phyloP scores from a whole-genome alignment of 2,888 invertebrate genomes.

The Leucoma salicis region DNA sequence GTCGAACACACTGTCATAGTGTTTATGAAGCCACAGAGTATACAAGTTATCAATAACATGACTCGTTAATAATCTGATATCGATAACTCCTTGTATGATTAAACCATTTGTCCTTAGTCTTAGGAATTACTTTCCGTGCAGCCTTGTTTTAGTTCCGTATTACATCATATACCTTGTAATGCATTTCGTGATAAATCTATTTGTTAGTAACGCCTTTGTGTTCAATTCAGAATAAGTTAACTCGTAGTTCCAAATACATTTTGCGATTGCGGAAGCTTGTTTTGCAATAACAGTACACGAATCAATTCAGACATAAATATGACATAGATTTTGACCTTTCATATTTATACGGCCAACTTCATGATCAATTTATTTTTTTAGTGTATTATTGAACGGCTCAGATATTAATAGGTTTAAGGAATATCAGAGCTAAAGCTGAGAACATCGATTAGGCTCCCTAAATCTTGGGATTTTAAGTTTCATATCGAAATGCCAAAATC shows the following conservation, averaged over 20 bases:
- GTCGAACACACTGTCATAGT: no score
- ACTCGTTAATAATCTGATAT: conserved; percentile 29
- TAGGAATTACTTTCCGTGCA: conserved; percentile 66
- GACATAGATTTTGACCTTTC: conserved; percentile 8
- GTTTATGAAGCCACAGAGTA: no score
- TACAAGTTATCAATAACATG: conserved; percentile 10
- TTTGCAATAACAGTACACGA: conserved; percentile 9
- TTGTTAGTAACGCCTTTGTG: conserved; percentile 55
- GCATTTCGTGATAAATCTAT: conserved; percentile 53
- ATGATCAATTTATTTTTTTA: no score
- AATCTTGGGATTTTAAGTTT: no score
- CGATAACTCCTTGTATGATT: conserved; percentile 35
- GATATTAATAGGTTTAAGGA: no score
- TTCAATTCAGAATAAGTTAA: conserved; percentile 16
- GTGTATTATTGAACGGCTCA: no score
- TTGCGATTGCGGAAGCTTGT: conserved; percentile 24
- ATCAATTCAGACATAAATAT: conserved; percentile 15
- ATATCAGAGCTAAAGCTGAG: no score
- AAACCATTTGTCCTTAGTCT: conserved; percentile 61
- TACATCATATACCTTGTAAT: conserved; percentile 69
- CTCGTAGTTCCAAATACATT: conserved; percentile 11
- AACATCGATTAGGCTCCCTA: no score
- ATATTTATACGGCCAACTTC: no score
- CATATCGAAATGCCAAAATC: no score
- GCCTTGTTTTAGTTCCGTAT: conserved; percentile 73